Percentiles rank a stretch among this genome's conserved stretches.
Conservation (phyloP, 2,888 invertebrate species). For the Sceliomorpha sp. region DNA sequence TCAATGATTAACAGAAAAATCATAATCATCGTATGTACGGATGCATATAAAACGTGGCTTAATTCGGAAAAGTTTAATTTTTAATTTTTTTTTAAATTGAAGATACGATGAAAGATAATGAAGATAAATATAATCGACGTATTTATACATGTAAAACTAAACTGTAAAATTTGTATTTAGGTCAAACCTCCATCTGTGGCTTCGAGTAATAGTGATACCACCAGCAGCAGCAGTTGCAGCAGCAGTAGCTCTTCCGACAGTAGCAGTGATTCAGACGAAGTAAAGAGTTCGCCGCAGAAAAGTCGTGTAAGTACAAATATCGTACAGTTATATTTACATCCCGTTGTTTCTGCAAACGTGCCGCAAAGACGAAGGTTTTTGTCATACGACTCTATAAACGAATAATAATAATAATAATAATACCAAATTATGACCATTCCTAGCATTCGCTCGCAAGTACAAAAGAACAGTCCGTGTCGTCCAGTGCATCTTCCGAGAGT, state of each 20-base stretch:
- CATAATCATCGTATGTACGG: no score
- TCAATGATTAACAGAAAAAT: no score
- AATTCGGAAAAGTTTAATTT: no score
- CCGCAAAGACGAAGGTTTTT: no score
- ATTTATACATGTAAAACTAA: slow-evolving; percentile 1
- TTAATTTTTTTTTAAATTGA: no score
- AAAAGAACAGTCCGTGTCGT: slow-evolving; percentile 70
- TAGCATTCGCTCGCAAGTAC: slow-evolving; percentile 36
- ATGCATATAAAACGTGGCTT: no score
- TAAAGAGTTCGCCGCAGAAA: slow-evolving; percentile 62
- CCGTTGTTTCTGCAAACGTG: no score
- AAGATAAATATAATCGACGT: neutral
- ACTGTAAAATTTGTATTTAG: no score
- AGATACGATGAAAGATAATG: neutral
- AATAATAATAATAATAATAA: no score
- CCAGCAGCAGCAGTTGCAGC: slow-evolving; percentile 78
- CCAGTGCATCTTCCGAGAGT: slow-evolving; percentile 74
- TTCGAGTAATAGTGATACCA: slow-evolving; percentile 83
- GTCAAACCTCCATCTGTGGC: slow-evolving; percentile 81
- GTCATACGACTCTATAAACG: no score
- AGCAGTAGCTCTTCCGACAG: slow-evolving; percentile 81
- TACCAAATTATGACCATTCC: no score
- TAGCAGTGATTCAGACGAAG: slow-evolving; percentile 75
- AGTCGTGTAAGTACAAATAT: slow-evolving; percentile 20
- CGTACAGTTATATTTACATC: no score